Evolutionary conservation across 2,888 invertebrate species (phyloP), one percentile per base, ranked within the genome.

Genomic region (Iphiclides podalirius): DNA sequence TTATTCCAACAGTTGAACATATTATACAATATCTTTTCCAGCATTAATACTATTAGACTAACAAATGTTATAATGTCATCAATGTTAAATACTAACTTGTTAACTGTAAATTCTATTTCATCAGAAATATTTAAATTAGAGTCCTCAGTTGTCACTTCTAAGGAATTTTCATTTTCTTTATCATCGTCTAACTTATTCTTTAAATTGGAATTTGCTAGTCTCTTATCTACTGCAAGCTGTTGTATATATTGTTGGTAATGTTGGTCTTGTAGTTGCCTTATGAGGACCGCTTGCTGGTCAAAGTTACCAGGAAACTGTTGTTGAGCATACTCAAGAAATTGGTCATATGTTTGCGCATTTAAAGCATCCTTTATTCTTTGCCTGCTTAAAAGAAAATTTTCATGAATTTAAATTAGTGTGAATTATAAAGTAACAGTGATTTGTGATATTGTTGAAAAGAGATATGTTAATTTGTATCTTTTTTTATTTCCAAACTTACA

Each of bases 211-310:
- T 81, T 83, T 2, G 84, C 80, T 15, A 86, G 69, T 53, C 85
- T 61, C 49, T 84, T 74, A 52, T 87, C 84, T 1, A 90, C 86
- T 0, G 92, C 94, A 31, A 98, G 87, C 77, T 99, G 99, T 66
- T 98, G 96, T 93, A 99, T 98, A 78, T 99, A 99, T 72, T 99
- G 98, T 73, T 98, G 97, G 76, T 98, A 99, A 80, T 99, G 99
- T 70, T 99, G 98, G 64, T 98, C 98, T 83, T 99, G 99, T 37
- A 99, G 87, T 73, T 99, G 98, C 47, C 94, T 91, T 50, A 99
- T 96, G 16, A 99, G 90, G 34, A 96, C 92, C 0, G 96, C 97
- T 90, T 99, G 99, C 90, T 98, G 94, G 62, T 95, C 95, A 1
- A 93, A 94, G 75, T 95, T 94, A 1, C 93, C 94, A 0, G 95